phyloP scores from a whole-genome alignment of 2,888 invertebrate genomes.

The Luperina testacea region DNA sequence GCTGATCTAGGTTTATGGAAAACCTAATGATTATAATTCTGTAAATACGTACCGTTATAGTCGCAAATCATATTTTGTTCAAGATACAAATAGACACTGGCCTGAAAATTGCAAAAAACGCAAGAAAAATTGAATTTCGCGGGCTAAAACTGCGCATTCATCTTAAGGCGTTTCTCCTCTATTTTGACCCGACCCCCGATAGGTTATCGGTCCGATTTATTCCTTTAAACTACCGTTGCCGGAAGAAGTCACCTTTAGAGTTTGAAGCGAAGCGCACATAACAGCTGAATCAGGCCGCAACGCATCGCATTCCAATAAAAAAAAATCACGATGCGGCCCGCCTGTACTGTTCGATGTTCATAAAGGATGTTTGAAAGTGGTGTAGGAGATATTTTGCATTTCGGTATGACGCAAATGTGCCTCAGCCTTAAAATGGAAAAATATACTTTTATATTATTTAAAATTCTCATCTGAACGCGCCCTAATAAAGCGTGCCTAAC shows the following conservation, averaged over 20 bases:
- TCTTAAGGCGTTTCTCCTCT: too few relatives aligned
- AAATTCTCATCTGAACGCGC: slow-evolving; percentile 51
- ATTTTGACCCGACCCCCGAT: too few relatives aligned
- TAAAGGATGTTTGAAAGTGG: not conserved
- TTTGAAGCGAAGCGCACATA: not conserved
- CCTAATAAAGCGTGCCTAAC: slow-evolving; percentile 70
- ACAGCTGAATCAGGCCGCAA: not conserved
- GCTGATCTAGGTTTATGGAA: too few relatives aligned
- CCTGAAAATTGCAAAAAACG: too few relatives aligned
- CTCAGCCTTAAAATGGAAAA: not conserved
- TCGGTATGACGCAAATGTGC: too few relatives aligned
- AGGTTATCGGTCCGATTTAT: too few relatives aligned
- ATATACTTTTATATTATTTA: not conserved
- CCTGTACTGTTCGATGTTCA: not conserved
- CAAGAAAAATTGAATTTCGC: too few relatives aligned
- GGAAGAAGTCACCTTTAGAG: not conserved
- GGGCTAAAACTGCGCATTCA: too few relatives aligned
- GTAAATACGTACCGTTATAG: too few relatives aligned
- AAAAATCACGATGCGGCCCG: not conserved
- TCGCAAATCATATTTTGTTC: too few relatives aligned
- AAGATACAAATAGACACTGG: too few relatives aligned
- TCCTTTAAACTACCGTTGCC: not conserved
- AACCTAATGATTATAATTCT: too few relatives aligned
- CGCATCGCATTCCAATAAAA: not conserved
- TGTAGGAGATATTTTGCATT: not conserved